Conservation (phyloP, 2,113 vertebrate species). For the Oxygymnocypris stewartii region DNA sequence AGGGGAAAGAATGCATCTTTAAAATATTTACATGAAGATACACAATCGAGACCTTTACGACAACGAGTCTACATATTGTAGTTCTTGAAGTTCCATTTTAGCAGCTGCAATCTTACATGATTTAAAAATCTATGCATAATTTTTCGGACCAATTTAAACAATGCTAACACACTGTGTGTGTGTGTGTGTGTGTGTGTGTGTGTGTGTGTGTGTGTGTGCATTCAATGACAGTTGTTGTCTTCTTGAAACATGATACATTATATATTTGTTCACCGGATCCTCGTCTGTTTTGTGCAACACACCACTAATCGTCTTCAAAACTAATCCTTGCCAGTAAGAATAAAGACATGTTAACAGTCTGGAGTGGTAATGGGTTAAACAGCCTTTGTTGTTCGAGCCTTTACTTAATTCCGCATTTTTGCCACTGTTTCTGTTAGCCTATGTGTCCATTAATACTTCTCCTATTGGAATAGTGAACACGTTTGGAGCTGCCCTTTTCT, state of each 20-base stretch:
- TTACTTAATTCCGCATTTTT: neutral
- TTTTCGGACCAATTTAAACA: neutral
- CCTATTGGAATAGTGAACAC: slow-evolving; percentile 33
- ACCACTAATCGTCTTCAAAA: slow-evolving; percentile 9
- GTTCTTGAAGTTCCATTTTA: neutral
- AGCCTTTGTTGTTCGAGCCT: neutral
- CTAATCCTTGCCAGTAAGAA: slow-evolving; percentile 20
- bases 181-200: no score
- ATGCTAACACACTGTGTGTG: neutral
- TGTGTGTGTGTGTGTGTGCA: neutral
- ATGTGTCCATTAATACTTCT: slow-evolving; percentile 22
- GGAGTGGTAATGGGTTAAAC: neutral
- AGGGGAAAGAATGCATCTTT: neutral
- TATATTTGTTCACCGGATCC: slow-evolving; percentile 31
- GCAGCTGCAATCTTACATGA: neutral
- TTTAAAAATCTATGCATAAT: neutral
- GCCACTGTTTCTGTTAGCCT: neutral
- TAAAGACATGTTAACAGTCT: slow-evolving; percentile 36
- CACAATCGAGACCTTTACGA: neutral
- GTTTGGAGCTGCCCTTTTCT: slow-evolving; percentile 49
- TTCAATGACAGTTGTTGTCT: slow-evolving; percentile 36
- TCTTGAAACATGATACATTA: slow-evolving; percentile 37
- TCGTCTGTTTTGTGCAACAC: neutral
- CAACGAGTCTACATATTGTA: neutral
- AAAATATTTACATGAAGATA: slow-evolving; percentile 27